Evolutionary conservation across 2,888 invertebrate genomes (phyloP).

Genomic region (Conomelus anceps): DNA sequence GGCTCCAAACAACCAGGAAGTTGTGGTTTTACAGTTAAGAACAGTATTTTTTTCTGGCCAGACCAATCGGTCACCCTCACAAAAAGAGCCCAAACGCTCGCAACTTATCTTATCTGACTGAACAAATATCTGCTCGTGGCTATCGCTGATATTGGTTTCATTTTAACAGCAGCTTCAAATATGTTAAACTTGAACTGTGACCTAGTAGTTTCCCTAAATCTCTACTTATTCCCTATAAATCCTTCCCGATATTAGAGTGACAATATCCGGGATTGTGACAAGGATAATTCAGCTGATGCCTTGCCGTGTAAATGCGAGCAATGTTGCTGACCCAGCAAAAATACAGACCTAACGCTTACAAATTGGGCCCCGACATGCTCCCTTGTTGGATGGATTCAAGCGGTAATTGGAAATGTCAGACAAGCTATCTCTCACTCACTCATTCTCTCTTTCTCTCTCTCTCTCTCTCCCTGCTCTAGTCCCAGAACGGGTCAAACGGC

Average conservation of each 20-base stretch:
- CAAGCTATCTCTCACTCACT: neutral
- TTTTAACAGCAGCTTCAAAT: no score
- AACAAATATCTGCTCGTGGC: no score
- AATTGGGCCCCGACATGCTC: neutral
- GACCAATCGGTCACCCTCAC: no score
- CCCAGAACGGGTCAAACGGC: neutral
- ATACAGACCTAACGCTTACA: neutral
- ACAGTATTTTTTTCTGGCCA: no score
- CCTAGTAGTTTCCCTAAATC: no score
- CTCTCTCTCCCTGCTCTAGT: neutral
- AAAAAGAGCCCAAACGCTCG: no score
- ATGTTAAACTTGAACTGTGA: no score
- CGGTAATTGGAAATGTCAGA: neutral
- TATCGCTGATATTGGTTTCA: no score
- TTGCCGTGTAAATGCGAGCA: neutral
- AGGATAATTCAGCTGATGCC: neutral
- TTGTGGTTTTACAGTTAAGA: no score
- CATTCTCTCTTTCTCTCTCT: neutral
- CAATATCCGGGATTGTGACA: neutral
- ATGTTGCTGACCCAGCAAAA: neutral
- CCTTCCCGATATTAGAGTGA: neutral
- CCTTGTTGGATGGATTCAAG: neutral
- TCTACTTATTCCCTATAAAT: neutral
- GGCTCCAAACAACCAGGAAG: no score
- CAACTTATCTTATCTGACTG: no score